Conservation (phyloP, 2,113 vertebrate species). For the Gasterosteus nipponicus region DNA sequence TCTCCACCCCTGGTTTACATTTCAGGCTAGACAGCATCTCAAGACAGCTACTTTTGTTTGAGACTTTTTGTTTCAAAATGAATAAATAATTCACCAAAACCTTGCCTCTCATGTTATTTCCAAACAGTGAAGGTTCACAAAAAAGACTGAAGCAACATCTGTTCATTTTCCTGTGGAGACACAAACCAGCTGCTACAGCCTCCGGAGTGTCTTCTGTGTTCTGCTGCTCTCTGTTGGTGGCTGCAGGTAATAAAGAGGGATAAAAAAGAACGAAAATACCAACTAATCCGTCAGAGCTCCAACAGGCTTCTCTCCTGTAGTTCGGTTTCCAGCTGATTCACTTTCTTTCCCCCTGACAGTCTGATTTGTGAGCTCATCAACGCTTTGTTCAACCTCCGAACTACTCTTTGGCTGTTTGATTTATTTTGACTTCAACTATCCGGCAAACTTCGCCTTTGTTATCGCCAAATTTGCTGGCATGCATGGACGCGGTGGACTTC, state of each 20-base stretch:
- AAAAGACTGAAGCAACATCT: neutral
- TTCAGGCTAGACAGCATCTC: neutral
- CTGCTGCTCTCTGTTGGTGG: constrained; percentile 68
- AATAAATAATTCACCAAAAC: neutral
- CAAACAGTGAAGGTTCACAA: neutral
- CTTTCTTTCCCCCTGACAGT: neutral
- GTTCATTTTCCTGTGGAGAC: neutral
- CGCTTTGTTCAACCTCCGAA: neutral
- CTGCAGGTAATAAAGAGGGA: constrained; percentile 26
- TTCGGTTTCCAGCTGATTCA: constrained; percentile 6
- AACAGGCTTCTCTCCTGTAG: neutral
- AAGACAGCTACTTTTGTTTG: neutral
- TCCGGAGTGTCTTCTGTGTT: constrained; percentile 20
- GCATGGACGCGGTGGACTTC: neutral
- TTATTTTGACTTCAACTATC: constrained; percentile 9
- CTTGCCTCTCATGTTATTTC: neutral
- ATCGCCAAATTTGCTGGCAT: neutral
- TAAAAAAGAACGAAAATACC: neutral
- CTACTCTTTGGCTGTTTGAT: neutral
- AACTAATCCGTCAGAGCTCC: constrained; percentile 1
- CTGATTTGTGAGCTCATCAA: neutral
- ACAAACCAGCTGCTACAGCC: neutral
- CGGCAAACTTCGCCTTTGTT: constrained; percentile 6
- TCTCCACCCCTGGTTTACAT: no score
- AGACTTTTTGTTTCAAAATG: neutral